Conservation (phyloP, 2,113 vertebrate species). For the Bettongia penicillata region DNA sequence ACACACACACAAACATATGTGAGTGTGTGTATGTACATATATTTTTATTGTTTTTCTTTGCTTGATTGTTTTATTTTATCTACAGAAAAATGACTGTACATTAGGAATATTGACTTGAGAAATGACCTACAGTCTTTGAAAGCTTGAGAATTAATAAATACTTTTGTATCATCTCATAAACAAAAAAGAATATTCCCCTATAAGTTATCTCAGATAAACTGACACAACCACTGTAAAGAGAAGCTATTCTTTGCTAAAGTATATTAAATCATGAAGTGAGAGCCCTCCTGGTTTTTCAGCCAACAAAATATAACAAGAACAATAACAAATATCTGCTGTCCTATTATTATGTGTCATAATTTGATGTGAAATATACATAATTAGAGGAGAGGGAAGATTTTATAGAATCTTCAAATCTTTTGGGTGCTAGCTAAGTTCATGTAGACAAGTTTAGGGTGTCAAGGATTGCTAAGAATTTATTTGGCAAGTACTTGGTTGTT, state of each 20-base stretch:
- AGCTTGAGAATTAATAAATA: neutral
- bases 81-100: neutral
- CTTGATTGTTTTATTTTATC: neutral
- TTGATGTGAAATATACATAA: neutral
- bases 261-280: neutral
- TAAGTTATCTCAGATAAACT: neutral
- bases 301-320: neutral
- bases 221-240: neutral
- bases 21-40: neutral
- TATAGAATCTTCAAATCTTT: neutral
- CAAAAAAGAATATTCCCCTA: neutral
- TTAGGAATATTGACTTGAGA: neutral
- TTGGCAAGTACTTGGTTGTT: neutral
- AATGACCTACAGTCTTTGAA: neutral
- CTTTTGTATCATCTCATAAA: neutral
- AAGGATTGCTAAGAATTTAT: neutral
- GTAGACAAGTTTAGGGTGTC: neutral
- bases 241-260: neutral
- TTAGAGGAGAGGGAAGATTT: neutral
- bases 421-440: neutral
- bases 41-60: too few species aligned
- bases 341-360: neutral
- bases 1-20: too few species aligned
- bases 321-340: neutral
- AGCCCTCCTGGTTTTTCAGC: neutral